Conservation (phyloP, 2,888 invertebrate genomes). For the Protophormia terraenovae region DNA sequence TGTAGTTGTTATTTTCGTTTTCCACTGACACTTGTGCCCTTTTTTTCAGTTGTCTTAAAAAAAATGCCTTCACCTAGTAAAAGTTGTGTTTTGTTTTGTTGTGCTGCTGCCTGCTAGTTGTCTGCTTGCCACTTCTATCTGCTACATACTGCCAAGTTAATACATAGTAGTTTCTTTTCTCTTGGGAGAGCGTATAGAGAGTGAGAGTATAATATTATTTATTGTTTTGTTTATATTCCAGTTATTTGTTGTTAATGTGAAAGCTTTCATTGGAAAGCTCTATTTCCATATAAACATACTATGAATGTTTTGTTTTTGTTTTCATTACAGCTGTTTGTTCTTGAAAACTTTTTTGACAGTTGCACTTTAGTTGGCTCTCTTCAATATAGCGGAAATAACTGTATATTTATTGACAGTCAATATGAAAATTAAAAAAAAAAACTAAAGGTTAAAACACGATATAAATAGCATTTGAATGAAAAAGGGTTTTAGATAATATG, state of each 20-base stretch:
- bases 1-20: constrained; percentile 24
- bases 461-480: not conserved
- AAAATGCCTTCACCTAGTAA: constrained; percentile 63
- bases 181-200: constrained; percentile 6
- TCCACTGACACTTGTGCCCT: constrained; percentile 61
- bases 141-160: constrained; percentile 2
- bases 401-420: constrained; percentile 10
- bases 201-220: constrained; percentile 24
- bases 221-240: constrained; percentile 66
- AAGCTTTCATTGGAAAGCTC: constrained; percentile 48
- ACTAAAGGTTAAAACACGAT: constrained; percentile 25
- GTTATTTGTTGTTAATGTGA: constrained; percentile 28
- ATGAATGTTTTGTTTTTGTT: constrained; percentile 23
- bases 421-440: not conserved
- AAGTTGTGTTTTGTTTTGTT: constrained; percentile 25
- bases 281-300: constrained; percentile 18
- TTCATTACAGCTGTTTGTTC: constrained; percentile 50
- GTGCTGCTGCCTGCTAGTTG: constrained; percentile 36
- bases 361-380: constrained; percentile 26
- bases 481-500: not conserved
- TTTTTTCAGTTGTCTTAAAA: constrained; percentile 29
- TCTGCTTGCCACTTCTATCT: not conserved
- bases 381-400: constrained; percentile 31
- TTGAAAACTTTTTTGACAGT: constrained; percentile 45
- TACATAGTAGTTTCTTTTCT: constrained; percentile 18